phyloP scores from a whole-genome alignment of 1,140 invertebrate genomes.

The Drosophila cardini region DNA sequence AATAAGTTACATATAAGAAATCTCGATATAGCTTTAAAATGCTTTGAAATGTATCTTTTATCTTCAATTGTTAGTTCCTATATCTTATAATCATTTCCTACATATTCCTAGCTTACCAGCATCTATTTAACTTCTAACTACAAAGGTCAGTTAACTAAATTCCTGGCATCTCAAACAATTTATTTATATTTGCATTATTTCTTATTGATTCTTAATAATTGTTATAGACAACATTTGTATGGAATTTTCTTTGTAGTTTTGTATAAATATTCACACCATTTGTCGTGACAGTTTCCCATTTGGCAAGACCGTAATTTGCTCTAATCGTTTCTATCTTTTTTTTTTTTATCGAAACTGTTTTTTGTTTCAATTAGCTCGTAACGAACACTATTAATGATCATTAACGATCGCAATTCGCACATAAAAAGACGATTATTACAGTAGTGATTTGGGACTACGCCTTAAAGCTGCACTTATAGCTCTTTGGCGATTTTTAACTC shows the following conservation, averaged over 20 bases:
- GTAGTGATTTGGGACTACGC: neutral
- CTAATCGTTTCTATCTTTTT: conserved; percentile 7
- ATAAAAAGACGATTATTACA: neutral
- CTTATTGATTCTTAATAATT: conserved; percentile 2
- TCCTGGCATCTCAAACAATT: no score
- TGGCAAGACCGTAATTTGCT: conserved; percentile 14
- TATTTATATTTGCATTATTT: conserved; percentile 5
- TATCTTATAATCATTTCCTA: no score
- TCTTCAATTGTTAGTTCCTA: no score
- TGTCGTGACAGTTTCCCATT: conserved; percentile 4
- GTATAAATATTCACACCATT: neutral
- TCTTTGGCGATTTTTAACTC: conserved; percentile 1
- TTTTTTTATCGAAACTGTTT: conserved; percentile 4
- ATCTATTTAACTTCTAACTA: neutral
- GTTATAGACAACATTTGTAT: neutral
- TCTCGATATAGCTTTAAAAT: no score
- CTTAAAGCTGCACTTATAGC: neutral
- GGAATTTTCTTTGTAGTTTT: neutral
- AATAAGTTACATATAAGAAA: no score
- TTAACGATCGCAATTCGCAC: conserved; percentile 19
- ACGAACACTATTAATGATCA: conserved; percentile 17
- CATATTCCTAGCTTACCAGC: neutral
- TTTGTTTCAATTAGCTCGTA: conserved; percentile 23
- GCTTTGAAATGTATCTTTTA: no score
- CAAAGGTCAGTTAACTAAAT: conserved; percentile 1